Base-by-base conservation (phyloP, 2,888 invertebrate species). In the Zootermopsis nevadensis region DNA sequence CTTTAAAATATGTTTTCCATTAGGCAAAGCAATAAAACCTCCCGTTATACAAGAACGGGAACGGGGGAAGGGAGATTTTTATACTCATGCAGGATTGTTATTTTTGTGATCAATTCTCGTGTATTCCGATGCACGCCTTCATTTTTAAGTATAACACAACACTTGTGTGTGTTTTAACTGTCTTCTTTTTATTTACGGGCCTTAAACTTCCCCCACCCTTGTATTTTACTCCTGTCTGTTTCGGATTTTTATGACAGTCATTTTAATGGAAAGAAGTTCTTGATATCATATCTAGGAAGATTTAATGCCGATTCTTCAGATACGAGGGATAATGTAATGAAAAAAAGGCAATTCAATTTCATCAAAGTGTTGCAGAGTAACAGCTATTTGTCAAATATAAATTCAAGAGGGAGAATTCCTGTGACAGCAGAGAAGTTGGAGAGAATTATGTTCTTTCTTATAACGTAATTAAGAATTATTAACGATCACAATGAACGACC, bases 1-100 rank as follows among this genome's bases (percentile, higher is more conserved):
- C 82, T 82, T 77, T 83, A 81, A 85, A 85, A 85, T 85, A 85
- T 83, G 85, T 85, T 83, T 82, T 83, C 84, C 84, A 84, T 84
- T 84, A 84, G 80, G 80, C 76, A 77, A 72, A 80, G 85, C 83
- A 83, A 83, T 83, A 85, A 85, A 66, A 67, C 83, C 76, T 69
- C 82, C 77, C 69, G 42, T 30, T 69, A 42, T 81, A 42, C n/a
- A 42, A 38, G 69, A 31, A 69, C n/a, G n/a, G n/a, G 67, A 67
- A n/a, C n/a, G 60, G 60, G 69, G 38, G 82, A 80, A 77, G 60
- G 76, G 77, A 80, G 69, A 80, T 81, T 81, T 82, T 60, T 60
- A 60, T 60, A n/a, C 60, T 84, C 83, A 83, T 84, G 72, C 76
- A 82, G 84, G 31, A 80, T 79, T 82, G 81, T 84, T 83, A 84